Percentiles rank a stretch among this genome's conserved stretches.
These are phyloP conservation scores for Elgaria multicarinata DNA, from an alignment of 2,113 vertebrate species.

Conservation along the genomic window DNA sequence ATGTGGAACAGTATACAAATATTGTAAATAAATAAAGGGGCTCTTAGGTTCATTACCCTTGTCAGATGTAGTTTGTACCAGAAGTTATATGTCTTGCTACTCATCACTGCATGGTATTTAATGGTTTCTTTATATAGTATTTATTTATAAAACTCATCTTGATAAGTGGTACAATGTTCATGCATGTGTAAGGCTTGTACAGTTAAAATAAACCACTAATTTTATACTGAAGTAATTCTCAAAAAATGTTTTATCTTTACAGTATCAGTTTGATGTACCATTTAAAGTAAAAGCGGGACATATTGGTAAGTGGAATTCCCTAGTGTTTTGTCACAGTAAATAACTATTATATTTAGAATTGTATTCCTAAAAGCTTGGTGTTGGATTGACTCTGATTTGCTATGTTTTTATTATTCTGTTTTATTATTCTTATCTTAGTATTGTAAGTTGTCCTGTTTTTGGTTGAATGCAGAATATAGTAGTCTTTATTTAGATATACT, in stretches of 20 bases:
- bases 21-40: too few species aligned
- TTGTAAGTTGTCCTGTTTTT: background rate
- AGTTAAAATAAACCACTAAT: background rate
- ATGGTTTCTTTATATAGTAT: too few species aligned
- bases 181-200: background rate
- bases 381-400: background rate
- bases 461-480: background rate
- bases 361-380: background rate
- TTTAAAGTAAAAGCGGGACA: constrained; percentile 97
- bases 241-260: constrained; percentile 62
- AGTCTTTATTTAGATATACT: background rate
- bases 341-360: background rate
- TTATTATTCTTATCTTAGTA: background rate
- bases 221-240: constrained; percentile 13
- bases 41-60: too few species aligned
- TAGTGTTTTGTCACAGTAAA: background rate
- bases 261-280: constrained; percentile 97
- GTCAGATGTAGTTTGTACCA: too few species aligned
- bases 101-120: too few species aligned
- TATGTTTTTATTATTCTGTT: background rate
- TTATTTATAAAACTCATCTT: background rate
- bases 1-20: too few species aligned
- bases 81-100: too few species aligned
- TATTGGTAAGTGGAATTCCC: constrained; percentile 85
- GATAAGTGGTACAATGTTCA: background rate